Evolutionary conservation across 2,797 vertebrate species (phyloP).

Genomic region (Tiaroga cobitis): DNA sequence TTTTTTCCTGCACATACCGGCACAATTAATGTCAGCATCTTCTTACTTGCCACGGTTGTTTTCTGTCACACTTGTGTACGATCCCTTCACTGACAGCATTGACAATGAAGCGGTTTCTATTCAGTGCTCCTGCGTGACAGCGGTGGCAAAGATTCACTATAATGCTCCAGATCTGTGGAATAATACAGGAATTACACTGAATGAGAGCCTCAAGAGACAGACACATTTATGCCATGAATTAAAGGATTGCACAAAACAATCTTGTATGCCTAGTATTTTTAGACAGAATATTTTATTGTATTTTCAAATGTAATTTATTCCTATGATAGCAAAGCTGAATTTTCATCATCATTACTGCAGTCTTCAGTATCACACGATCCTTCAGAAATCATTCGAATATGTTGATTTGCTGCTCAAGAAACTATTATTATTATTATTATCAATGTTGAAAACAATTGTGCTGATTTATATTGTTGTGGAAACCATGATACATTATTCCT

Average conservation of each 20-base stretch:
- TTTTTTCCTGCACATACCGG: neutral
- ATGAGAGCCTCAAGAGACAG: neutral
- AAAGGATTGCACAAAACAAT: neutral
- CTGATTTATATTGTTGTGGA: neutral
- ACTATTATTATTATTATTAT: neutral
- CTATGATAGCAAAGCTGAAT: neutral
- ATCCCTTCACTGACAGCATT: conserved; percentile 12
- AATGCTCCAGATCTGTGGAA: conserved; percentile 2
- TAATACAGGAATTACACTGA: neutral
- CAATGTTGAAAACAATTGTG: neutral
- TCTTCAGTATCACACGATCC: neutral
- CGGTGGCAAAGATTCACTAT: neutral
- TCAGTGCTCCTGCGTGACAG: conserved; percentile 3
- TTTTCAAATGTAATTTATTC: neutral
- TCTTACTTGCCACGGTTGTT: conserved; percentile 16
- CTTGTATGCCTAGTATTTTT: neutral
- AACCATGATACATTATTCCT: neutral
- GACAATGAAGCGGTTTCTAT: conserved; percentile 12
- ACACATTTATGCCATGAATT: neutral
- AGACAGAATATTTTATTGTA: neutral
- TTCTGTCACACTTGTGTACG: conserved; percentile 1
- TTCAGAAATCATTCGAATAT: neutral
- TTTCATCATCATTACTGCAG: neutral
- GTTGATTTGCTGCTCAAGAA: neutral
- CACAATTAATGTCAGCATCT: conserved; percentile 30